Evolutionary conservation across 2,888 invertebrate genomes (phyloP).

Genomic region (Lamellibrachia columna): DNA sequence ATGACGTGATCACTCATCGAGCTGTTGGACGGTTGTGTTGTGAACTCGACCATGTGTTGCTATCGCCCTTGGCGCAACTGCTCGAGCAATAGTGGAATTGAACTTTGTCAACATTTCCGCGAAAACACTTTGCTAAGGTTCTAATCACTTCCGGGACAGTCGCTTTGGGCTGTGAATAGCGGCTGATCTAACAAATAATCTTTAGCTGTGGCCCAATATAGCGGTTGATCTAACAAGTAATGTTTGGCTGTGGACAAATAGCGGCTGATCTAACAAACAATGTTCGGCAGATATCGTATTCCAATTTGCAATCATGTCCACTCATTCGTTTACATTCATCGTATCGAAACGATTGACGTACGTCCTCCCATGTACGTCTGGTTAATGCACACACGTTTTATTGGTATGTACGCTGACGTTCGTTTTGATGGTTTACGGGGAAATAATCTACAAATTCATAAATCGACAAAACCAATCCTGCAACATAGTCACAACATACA

Average conservation of each 20-base stretch:
- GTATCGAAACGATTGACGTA: not conserved
- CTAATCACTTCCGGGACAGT: too few relatives aligned
- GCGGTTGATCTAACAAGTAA: not conserved
- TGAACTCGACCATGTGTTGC: not conserved
- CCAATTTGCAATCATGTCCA: not conserved
- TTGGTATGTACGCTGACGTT: not conserved
- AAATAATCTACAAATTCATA: too few relatives aligned
- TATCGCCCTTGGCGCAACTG: not conserved
- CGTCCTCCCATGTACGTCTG: not conserved
- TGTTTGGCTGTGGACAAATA: not conserved
- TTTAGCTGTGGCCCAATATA: not conserved
- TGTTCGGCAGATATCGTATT: not conserved
- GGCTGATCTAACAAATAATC: too few relatives aligned
- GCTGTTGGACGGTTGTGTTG: not conserved
- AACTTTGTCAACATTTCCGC: not conserved
- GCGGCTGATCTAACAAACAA: not conserved
- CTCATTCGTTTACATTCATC: not conserved
- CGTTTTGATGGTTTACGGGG: too few relatives aligned
- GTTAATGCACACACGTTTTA: not conserved
- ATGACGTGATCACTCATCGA: not conserved
- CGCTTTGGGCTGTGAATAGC: too few relatives aligned
- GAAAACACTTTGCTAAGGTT: not conserved
- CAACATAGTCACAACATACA: too few relatives aligned
- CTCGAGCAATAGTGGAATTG: not conserved
- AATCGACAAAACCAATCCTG: too few relatives aligned